A percentile compares a stretch with the other conserved stretches of the same genome.
Evolutionary conservation across 2,888 invertebrate species (phyloP).

Genomic region (Lithodes maja): DNA sequence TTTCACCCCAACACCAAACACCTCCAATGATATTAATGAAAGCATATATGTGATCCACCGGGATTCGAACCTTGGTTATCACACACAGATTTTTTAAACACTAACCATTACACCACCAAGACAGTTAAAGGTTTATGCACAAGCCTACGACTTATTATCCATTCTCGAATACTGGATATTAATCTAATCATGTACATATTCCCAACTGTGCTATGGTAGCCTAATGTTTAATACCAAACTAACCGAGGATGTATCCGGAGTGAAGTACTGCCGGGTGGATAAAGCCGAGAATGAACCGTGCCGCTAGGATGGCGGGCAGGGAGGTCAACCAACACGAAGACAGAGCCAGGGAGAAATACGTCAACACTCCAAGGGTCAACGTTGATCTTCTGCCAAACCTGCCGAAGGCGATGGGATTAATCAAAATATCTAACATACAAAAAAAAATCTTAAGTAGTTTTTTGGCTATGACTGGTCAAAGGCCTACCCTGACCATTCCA

Average conservation of each 20-base stretch:
- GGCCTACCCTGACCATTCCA: neutral
- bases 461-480: neutral
- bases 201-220: too few species aligned
- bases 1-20: too few species aligned
- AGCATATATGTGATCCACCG: too few species aligned
- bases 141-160: too few species aligned
- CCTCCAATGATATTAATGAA: too few species aligned
- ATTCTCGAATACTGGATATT: too few species aligned
- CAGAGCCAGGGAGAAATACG: conserved; percentile 37
- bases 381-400: conserved; percentile 58
- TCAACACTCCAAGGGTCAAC: conserved; percentile 30
- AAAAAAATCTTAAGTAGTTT: neutral
- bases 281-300: conserved; percentile 56
- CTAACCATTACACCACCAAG: too few species aligned
- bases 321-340: conserved; percentile 41
- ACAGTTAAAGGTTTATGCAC: too few species aligned
- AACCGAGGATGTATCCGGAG: conserved; percentile 59
- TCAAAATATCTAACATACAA: neutral
- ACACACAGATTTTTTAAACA: too few species aligned
- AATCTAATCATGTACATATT: too few species aligned
- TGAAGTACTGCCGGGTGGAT: conserved; percentile 44
- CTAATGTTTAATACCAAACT: neutral
- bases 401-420: neutral
- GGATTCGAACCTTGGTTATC: too few species aligned
- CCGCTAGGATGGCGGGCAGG: conserved; percentile 40